phyloP scores from a whole-genome alignment of 2,888 invertebrate species.

The Habrosyne pyritoides region DNA sequence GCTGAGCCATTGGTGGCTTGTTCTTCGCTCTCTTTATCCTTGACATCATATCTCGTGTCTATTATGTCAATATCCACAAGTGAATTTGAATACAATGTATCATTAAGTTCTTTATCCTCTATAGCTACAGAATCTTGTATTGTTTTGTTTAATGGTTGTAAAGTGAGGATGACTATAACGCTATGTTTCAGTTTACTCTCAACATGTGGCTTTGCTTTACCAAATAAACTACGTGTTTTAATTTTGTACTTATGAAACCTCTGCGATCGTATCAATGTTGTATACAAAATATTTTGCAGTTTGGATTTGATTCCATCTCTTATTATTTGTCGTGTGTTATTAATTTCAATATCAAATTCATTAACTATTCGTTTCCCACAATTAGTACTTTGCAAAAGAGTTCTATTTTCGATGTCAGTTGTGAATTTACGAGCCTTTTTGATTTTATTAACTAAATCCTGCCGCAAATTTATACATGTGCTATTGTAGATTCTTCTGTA shows the following conservation, averaged over 20 bases:
- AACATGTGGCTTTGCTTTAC: slow-evolving; percentile 24
- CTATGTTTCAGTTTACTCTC: slow-evolving; percentile 34
- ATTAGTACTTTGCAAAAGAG: slow-evolving; percentile 24
- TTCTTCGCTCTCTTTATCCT: slow-evolving; percentile 28
- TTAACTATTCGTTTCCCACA: slow-evolving; percentile 23
- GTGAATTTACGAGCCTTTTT: slow-evolving; percentile 24
- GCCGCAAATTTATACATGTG: slow-evolving; percentile 56
- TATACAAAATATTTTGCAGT: slow-evolving; percentile 47
- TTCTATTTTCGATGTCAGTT: slow-evolving; percentile 20
- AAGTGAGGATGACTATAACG: slow-evolving; percentile 62
- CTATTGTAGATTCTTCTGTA: slow-evolving; percentile 64
- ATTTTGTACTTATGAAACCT: slow-evolving; percentile 56
- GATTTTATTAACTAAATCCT: slow-evolving; percentile 42
- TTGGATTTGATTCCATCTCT: slow-evolving; percentile 21
- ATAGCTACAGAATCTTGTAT: slow-evolving; percentile 19
- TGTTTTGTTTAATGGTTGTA: slow-evolving; percentile 32
- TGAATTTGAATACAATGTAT: slow-evolving; percentile 38
- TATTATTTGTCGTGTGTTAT: slow-evolving; percentile 13
- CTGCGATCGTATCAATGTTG: slow-evolving; percentile 53
- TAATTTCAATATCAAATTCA: slow-evolving; percentile 13
- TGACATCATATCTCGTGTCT: slow-evolving; percentile 42
- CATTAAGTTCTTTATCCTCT: slow-evolving; percentile 39
- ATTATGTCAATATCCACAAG: slow-evolving; percentile 64
- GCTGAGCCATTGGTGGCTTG: slow-evolving; percentile 19
- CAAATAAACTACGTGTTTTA: slow-evolving; percentile 51